phyloP scores from a whole-genome alignment of 30 jellyfish, hydroid and myxozoan genomes.

The Nemopilema nomurai region DNA sequence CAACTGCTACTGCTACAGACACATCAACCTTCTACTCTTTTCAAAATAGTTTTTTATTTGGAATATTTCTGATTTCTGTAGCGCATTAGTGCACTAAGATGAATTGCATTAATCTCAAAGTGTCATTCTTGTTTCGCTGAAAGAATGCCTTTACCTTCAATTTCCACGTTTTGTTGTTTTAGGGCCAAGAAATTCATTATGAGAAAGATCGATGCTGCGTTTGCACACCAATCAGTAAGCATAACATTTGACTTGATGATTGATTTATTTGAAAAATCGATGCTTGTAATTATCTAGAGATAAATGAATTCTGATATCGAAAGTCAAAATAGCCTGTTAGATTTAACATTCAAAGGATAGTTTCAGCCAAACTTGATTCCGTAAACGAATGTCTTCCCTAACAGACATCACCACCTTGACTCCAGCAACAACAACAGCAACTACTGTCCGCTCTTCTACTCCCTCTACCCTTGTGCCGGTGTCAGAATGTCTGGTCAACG shows the following conservation, averaged over 20 bases:
- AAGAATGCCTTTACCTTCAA: neutral
- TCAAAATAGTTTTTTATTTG: too few species aligned
- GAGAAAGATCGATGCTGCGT: slow-evolving; percentile 53
- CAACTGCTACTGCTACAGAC: too few species aligned
- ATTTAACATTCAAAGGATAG: neutral
- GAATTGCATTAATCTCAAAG: too few species aligned
- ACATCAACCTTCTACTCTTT: too few species aligned
- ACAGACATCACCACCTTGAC: neutral
- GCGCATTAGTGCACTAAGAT: too few species aligned
- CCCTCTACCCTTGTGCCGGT: slow-evolving; percentile 17
- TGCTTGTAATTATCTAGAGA: too few species aligned
- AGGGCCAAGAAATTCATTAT: slow-evolving; percentile 37
- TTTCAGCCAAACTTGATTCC: neutral
- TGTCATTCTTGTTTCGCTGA: too few species aligned
- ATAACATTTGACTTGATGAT: neutral
- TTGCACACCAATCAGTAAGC: slow-evolving; percentile 38
- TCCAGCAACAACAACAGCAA: slow-evolving; percentile 25
- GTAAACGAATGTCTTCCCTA: neutral
- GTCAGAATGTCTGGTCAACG: slow-evolving; percentile 4
- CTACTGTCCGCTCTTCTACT: neutral
- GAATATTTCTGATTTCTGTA: too few species aligned
- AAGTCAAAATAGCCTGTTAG: too few species aligned
- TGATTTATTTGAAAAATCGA: too few species aligned
- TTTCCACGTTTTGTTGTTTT: neutral
- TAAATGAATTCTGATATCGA: too few species aligned